Base-by-base conservation (phyloP, 2,797 vertebrate species). In the Passerculus sandwichensis region DNA sequence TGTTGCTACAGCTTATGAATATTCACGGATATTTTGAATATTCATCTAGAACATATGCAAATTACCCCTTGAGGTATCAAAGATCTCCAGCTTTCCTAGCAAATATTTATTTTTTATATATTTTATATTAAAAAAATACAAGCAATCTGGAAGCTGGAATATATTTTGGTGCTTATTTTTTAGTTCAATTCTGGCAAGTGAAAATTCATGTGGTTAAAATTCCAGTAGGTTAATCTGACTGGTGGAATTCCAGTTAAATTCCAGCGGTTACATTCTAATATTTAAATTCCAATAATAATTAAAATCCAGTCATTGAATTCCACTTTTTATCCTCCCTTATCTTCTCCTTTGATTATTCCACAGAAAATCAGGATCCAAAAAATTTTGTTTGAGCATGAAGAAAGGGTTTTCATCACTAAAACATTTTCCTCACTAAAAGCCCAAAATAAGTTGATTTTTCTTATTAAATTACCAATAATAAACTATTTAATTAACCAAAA, bases 151-250 rank as follows among this genome's bases (percentile, higher is more conserved):
- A 19, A 42, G 14, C 2, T 0, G 4, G 12, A 40, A 48, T 15
- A 3, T 22, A 22, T 26, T 36, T 70, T 11, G 17, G 14, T 15
- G 65, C 14, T 30, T 6, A 0, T 42, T n/a, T 61, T 29, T 40
- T 9, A 11, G 12, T 11, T 47, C 5, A 27, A 26, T 48, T 42
- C 26, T 5, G 10, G 9, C 2, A 6, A 3, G 10, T 5, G 21
- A 48, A 77, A 70, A 34, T 47, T 38, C 22, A 3, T 1, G 29
- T 6, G 4, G 47, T 13, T n/a, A 16, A 69, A 85, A 51, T 38
- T 67, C 32, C 27, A 44, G 45, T 5, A 32, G 38, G 36, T 67
- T 19, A n/a, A 61, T 47, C 25, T 2, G 8, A n/a, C 23, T 20
- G 54, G 16, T 5, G 20, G 29, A 77, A 77, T 62, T 71, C 42